Conservation (phyloP, 2,888 invertebrate species). For the Scaptomyza tumidula region DNA sequence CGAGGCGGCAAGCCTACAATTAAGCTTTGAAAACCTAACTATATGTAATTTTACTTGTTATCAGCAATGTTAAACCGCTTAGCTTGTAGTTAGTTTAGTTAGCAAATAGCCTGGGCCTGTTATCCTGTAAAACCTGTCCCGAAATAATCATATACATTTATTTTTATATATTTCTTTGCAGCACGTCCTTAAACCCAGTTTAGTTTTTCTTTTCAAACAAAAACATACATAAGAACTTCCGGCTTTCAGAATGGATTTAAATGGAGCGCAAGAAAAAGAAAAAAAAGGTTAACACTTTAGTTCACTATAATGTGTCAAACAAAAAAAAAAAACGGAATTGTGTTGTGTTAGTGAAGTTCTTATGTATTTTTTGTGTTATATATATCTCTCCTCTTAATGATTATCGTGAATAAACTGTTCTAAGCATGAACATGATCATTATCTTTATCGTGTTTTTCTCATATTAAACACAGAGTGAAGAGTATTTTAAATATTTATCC, state of each 20-base stretch:
- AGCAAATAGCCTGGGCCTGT: background rate
- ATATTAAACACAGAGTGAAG: background rate
- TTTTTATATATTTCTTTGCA: constrained; percentile 3
- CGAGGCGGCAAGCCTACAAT: background rate
- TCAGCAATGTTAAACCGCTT: background rate
- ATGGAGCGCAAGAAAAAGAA: no score
- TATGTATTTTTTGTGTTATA: background rate
- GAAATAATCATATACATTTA: background rate
- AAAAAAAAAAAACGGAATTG: background rate
- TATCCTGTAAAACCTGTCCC: background rate
- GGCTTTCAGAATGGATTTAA: background rate
- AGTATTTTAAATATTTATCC: constrained; percentile 8
- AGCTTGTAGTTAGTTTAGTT: background rate
- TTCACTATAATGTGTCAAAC: background rate
- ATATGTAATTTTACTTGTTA: background rate
- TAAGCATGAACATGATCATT: background rate
- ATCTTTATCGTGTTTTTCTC: background rate
- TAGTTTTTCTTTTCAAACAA: background rate
- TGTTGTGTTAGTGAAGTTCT: background rate
- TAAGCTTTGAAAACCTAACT: background rate
- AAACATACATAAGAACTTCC: no score
- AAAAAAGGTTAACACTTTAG: no score
- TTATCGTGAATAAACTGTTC: background rate
- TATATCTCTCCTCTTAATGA: background rate
- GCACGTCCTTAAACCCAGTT: background rate